A percentile compares a stretch with the other conserved stretches of the same genome.
Conservation (phyloP, 2,888 invertebrate genomes). For the Drosophila trichaetosa region DNA sequence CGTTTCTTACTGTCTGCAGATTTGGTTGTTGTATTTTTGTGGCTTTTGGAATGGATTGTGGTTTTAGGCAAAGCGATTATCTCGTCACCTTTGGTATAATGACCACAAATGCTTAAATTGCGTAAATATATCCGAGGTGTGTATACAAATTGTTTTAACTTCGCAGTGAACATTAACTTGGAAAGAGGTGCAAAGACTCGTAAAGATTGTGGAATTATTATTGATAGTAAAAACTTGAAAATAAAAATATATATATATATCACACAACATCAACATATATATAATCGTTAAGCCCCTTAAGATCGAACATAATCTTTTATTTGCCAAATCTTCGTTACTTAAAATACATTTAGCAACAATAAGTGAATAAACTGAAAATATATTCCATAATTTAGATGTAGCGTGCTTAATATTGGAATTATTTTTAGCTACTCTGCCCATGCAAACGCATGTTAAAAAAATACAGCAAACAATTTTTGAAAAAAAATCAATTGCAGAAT, state of each 20-base stretch:
- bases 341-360: not conserved
- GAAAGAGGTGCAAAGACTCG: not conserved
- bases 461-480: not conserved
- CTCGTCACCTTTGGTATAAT: constrained; percentile 53
- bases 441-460: not conserved
- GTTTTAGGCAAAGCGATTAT: constrained; percentile 59
- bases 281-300: not conserved
- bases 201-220: not conserved
- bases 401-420: constrained; percentile 26
- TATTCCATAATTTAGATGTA: not conserved
- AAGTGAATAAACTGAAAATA: constrained; percentile 2
- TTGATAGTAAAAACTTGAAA: not conserved
- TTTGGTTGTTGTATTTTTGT: constrained; percentile 21
- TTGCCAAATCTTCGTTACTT: not conserved
- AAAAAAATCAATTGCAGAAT: constrained; percentile 21
- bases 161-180: constrained; percentile 2
- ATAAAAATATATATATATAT: not conserved
- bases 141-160: not conserved
- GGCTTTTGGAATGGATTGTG: constrained; percentile 45
- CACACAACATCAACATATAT: not conserved
- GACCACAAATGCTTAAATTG: constrained; percentile 57
- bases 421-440: constrained; percentile 4
- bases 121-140: constrained; percentile 41
- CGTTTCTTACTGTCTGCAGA: constrained; percentile 37
- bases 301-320: not conserved